A percentile compares a stretch with the other conserved stretches of the same genome.
phyloP scores from a whole-genome alignment of 1,140 invertebrate species.

The Caerostris darwini region DNA sequence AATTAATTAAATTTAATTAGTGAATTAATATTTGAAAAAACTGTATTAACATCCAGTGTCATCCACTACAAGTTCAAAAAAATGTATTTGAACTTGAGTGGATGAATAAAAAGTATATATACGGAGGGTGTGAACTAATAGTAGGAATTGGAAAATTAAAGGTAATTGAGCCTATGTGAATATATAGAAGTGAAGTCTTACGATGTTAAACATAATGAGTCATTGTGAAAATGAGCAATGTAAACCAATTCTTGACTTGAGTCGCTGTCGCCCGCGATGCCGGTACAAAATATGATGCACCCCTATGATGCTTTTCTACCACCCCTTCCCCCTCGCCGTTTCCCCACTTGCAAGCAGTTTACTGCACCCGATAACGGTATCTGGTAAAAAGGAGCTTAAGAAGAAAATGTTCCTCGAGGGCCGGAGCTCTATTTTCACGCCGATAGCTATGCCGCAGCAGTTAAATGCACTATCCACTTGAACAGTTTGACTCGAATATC shows the following conservation, averaged over 20 bases:
- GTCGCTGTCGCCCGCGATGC: conserved; percentile 6
- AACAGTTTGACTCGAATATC: conserved; percentile 64
- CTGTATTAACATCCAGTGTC: too few relatives aligned
- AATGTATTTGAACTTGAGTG: too few relatives aligned
- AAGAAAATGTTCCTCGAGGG: conserved; percentile 66
- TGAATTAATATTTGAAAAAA: too few relatives aligned
- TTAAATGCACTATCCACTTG: conserved; percentile 39
- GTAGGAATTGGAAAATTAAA: too few relatives aligned
- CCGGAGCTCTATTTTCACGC: conserved; percentile 70
- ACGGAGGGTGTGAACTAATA: too few relatives aligned
- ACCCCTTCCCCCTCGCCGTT: conserved; percentile 18
- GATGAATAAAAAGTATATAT: too few relatives aligned
- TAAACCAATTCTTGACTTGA: conserved; percentile 42
- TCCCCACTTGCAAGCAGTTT: conserved; percentile 66
- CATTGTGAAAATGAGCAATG: conserved; percentile 3
- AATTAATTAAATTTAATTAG: too few relatives aligned
- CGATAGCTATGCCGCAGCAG: conserved; percentile 63
- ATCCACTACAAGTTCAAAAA: too few relatives aligned
- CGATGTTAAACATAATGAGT: too few relatives aligned
- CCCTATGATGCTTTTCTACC: not conserved
- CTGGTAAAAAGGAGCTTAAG: conserved; percentile 67
- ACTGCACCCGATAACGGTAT: conserved; percentile 75
- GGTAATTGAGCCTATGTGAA: too few relatives aligned
- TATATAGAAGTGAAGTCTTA: too few relatives aligned
- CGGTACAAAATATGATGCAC: conserved; percentile 36